Base-by-base conservation (phyloP, 2,888 invertebrate genomes). In the Camptogramma bilineatum region DNA sequence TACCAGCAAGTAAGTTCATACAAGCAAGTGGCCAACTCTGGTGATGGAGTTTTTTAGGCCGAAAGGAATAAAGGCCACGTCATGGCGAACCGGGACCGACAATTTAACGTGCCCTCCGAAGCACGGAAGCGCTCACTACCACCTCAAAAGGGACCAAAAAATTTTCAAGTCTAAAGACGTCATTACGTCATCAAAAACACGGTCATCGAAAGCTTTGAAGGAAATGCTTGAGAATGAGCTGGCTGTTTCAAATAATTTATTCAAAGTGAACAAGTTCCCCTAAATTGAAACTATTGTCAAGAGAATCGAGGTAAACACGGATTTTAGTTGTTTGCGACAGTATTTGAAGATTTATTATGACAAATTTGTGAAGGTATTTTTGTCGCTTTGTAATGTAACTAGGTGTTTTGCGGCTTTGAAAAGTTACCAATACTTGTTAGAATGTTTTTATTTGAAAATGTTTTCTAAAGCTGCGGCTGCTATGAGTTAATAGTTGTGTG, bases 191-290 rank as follows among this genome's bases (percentile, higher is more conserved):
- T 44, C 21, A 21, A 39, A 34, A 16, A 17, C 13, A 48, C 42
- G 39, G 52, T 10, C 31, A 3, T 28, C n/a, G 16, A 13, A 5
- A 9, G n/a, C 2, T 34, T 18, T 10, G 21, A 19, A 47, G 13
- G 34, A 16, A 17, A 17, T 13, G 21, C 16, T 52, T 31, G 0
- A 52, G 39, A 46, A 47, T 62, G 62, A 63, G 62, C 42, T 57
- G 57, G 62, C 57, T 48, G 47, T 59, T 59, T 60, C 39, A 42
- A 67, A 62, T 69, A 71, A 71, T 68, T 69, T 71, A 71, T 71
- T 71, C 67, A 69, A 65, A 57, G 56, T 51, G 58, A 53, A 59
- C 44, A 17, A 48, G 16, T 54, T 55, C 2, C 17, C 48, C 10
- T 60, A 44, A 65, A 57, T 57, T 65, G 47, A 57, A 57, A 57